These are phyloP conservation scores for Diarsia brunnea DNA, from an alignment of 2,888 invertebrate genomes.

Conservation along the genomic window DNA sequence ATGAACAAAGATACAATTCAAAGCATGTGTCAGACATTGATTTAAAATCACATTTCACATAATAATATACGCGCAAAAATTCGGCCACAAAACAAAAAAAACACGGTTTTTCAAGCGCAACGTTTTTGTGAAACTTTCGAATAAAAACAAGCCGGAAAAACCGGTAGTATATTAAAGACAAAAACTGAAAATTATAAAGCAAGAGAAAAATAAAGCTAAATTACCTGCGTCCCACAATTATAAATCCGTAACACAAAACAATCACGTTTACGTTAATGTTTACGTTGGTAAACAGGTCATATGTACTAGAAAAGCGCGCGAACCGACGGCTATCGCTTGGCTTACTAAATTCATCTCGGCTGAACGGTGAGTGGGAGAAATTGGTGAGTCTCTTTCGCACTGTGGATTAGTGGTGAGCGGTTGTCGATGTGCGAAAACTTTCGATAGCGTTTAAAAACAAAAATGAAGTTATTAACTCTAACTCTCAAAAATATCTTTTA, in stretches of 20 bases:
- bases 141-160: conserved; percentile 33
- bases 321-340: conserved; percentile 73
- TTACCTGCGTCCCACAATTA: conserved; percentile 69
- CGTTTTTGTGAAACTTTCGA: conserved; percentile 50
- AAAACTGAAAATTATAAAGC: background rate
- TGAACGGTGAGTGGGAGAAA: conserved; percentile 73
- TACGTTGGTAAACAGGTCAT: conserved; percentile 77
- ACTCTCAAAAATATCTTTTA: background rate
- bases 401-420: conserved; percentile 68
- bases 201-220: conserved; percentile 22
- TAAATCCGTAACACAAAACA: conserved; percentile 69
- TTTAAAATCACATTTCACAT: conserved; percentile 1
- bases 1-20: no score
- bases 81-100: conserved; percentile 10
- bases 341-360: conserved; percentile 83
- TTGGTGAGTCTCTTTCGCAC: conserved; percentile 81
- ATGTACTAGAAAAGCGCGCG: conserved; percentile 72
- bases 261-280: conserved; percentile 71
- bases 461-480: background rate
- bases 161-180: conserved; percentile 5
- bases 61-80: background rate
- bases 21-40: background rate
- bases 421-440: conserved; percentile 58
- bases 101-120: conserved; percentile 13
- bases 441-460: conserved; percentile 32